A percentile compares a stretch with the other conserved stretches of the same genome.
Evolutionary conservation across 2,888 invertebrate species (phyloP).

Genomic region (Callinectes sapidus): DNA sequence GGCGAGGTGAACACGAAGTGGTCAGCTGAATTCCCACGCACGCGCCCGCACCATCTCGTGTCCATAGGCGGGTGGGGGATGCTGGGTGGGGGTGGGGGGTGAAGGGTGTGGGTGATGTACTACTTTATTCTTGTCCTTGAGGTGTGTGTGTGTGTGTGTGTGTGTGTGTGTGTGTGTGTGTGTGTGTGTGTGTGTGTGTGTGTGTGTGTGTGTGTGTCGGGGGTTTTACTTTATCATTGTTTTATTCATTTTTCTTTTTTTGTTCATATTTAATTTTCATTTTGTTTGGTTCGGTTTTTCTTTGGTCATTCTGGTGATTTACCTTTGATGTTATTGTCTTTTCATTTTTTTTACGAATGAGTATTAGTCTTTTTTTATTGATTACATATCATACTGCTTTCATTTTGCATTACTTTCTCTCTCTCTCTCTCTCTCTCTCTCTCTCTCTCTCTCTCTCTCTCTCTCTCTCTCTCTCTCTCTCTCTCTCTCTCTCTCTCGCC

Average conservation of each 20-base stretch:
- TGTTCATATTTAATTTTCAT: not conserved
- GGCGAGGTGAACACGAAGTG: constrained; percentile 19
- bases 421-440: constrained; percentile 23
- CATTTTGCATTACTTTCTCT: constrained; percentile 1
- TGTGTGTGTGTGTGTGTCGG: not conserved
- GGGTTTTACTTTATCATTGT: not conserved
- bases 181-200: constrained; percentile 7
- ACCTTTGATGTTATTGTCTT: not conserved
- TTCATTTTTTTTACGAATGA: not conserved
- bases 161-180: not conserved
- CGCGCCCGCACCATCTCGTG: not conserved
- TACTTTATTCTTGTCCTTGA: not conserved
- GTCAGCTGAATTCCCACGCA: constrained; percentile 43
- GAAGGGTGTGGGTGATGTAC: not conserved
- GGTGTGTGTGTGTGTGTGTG: constrained; percentile 8
- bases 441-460: constrained; percentile 28
- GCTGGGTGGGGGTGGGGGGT: not conserved
- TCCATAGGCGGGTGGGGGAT: not conserved
- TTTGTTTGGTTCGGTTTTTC: not conserved
- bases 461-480: constrained; percentile 47
- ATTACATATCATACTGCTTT: not conserved
- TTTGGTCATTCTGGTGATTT: not conserved
- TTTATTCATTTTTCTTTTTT: not conserved
- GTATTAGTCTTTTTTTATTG: not conserved
- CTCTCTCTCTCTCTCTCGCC: constrained; percentile 38